Evolutionary conservation across 1,140 invertebrate genomes (phyloP).

Genomic region (Sinonovacula constricta): DNA sequence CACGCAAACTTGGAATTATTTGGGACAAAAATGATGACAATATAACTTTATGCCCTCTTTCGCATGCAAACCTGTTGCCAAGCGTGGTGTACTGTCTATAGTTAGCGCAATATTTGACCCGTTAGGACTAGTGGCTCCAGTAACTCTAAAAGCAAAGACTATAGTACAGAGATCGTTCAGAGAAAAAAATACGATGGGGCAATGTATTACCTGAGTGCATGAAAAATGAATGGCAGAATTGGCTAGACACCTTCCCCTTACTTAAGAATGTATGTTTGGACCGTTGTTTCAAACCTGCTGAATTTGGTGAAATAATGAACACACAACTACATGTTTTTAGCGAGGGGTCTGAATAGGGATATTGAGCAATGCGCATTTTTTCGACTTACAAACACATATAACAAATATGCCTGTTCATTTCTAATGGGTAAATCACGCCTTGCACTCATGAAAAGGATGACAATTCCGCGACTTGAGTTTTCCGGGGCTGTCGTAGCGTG

Average conservation of each 20-base stretch:
- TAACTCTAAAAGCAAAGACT: slow-evolving; percentile 43
- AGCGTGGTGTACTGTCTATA: slow-evolving; percentile 47
- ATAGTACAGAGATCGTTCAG: slow-evolving; percentile 47
- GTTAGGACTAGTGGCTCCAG: slow-evolving; percentile 56
- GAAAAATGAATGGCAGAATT: slow-evolving; percentile 30
- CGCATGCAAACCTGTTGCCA: slow-evolving; percentile 5
- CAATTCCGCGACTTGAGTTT: slow-evolving; percentile 50
- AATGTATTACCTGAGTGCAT: slow-evolving; percentile 27
- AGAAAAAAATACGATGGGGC: slow-evolving; percentile 46
- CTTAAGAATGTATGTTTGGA: slow-evolving; percentile 26
- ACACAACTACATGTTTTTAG: slow-evolving; percentile 41
- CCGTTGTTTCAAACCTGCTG: slow-evolving; percentile 30
- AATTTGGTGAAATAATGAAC: slow-evolving; percentile 4
- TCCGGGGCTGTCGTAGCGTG: slow-evolving; percentile 45
- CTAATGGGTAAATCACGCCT: slow-evolving; percentile 48
- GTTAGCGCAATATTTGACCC: slow-evolving; percentile 63
- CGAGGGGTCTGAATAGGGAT: slow-evolving; percentile 36
- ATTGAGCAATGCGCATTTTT: slow-evolving; percentile 35
- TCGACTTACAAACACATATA: not conserved
- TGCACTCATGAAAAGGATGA: slow-evolving; percentile 39
- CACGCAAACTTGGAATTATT: not conserved
- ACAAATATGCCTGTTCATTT: not conserved
- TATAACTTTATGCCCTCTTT: not conserved
- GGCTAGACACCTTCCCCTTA: slow-evolving; percentile 13
- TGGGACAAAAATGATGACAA: slow-evolving; percentile 18